phyloP scores from a whole-genome alignment of 2,888 invertebrate genomes.

The Leptopilina syphax region DNA sequence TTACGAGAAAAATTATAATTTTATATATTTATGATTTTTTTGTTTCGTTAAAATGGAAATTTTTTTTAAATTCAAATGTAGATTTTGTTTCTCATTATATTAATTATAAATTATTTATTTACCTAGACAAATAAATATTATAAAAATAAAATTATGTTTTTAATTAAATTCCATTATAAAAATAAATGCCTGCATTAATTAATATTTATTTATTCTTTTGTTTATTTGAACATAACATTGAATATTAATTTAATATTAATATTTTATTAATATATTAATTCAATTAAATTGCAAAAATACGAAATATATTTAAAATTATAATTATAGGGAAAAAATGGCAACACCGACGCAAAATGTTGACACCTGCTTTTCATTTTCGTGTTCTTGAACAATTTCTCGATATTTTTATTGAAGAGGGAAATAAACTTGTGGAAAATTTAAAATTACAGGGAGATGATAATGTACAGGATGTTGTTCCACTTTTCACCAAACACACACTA shows the following conservation, averaged over 20 bases:
- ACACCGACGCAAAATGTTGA: conserved; percentile 41
- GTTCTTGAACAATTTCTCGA: conserved; percentile 77
- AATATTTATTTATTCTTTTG: too few species aligned
- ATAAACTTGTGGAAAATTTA: conserved; percentile 69
- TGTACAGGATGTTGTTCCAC: conserved; percentile 77
- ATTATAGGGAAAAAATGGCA: conserved; percentile 43
- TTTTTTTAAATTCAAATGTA: too few species aligned
- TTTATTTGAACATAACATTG: too few species aligned
- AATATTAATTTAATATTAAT: too few species aligned
- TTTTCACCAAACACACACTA: conserved; percentile 81
- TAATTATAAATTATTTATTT: too few species aligned
- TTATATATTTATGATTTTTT: neutral
- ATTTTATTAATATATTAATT: too few species aligned
- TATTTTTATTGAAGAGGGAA: conserved; percentile 76
- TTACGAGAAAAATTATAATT: neutral
- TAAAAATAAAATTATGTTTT: too few species aligned
- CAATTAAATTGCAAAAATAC: neutral
- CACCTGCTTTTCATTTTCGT: conserved; percentile 42
- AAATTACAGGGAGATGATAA: conserved; percentile 61
- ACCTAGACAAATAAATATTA: too few species aligned
- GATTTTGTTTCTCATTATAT: too few species aligned
- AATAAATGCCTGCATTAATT: too few species aligned
- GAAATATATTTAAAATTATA: neutral
- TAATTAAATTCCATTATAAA: too few species aligned
- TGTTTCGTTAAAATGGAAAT: neutral